phyloP scores from a whole-genome alignment of 1,140 invertebrate genomes.

The Eumaeus atala region DNA sequence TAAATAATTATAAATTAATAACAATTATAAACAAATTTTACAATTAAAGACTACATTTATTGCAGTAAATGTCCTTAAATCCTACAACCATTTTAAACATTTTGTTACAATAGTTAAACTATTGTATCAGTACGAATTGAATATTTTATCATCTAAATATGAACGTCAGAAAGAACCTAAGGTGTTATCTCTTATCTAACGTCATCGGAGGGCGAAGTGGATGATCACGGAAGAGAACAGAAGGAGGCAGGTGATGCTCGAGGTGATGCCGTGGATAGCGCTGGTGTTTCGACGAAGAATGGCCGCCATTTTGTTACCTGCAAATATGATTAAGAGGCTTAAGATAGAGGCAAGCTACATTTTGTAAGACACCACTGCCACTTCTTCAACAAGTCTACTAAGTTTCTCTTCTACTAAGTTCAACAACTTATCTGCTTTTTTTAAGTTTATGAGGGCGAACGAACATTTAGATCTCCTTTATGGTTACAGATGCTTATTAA shows the following conservation, averaged over 20 bases:
- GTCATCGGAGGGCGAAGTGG: slow-evolving; percentile 63
- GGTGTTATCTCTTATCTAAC: slow-evolving; percentile 30
- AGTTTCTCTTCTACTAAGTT: too few relatives aligned
- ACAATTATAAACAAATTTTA: too few relatives aligned
- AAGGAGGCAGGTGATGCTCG: slow-evolving; percentile 55
- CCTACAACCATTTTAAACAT: neutral
- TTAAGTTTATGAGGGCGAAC: too few relatives aligned
- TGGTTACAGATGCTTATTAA: too few relatives aligned
- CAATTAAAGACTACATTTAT: too few relatives aligned
- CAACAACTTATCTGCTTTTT: too few relatives aligned
- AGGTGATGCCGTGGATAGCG: slow-evolving; percentile 62
- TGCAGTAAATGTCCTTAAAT: too few relatives aligned
- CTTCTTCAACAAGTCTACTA: too few relatives aligned
- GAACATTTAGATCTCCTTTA: too few relatives aligned
- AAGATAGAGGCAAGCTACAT: too few relatives aligned
- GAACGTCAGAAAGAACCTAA: slow-evolving; percentile 28
- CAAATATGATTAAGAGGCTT: neutral
- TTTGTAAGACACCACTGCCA: too few relatives aligned
- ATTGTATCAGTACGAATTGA: slow-evolving; percentile 12
- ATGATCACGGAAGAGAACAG: slow-evolving; percentile 44
- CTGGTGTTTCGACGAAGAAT: slow-evolving; percentile 60
- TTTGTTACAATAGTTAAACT: slow-evolving; percentile 13
- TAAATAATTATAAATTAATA: too few relatives aligned
- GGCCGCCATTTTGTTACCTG: slow-evolving; percentile 68
- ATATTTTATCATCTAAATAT: slow-evolving; percentile 21